Conservation (phyloP, 2,113 vertebrate genomes). For the Tilapia sparmanii region DNA sequence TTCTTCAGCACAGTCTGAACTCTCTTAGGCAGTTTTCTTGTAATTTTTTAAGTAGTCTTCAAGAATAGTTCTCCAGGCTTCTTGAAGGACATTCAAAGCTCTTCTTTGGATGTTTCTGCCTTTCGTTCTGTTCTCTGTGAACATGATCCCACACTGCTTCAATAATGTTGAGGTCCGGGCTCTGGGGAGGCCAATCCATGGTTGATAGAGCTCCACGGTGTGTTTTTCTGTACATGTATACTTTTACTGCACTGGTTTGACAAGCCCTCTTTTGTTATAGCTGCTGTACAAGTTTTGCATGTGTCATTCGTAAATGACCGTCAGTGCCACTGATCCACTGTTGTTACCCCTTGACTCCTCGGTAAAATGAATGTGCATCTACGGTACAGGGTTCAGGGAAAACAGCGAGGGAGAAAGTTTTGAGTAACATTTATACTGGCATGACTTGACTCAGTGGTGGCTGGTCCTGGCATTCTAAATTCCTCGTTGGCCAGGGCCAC, state of each 20-base stretch:
- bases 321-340: neutral
- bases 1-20: neutral
- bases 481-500: neutral
- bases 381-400: neutral
- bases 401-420: neutral
- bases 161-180: neutral
- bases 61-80: neutral
- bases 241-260: neutral
- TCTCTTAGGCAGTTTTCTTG: neutral
- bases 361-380: neutral
- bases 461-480: neutral
- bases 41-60: neutral
- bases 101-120: neutral
- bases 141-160: neutral
- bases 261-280: neutral
- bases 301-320: neutral
- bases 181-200: neutral
- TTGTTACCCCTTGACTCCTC: neutral
- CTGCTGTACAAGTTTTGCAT: neutral
- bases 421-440: constrained; percentile 22
- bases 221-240: neutral
- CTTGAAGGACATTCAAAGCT: neutral
- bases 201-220: neutral
- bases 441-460: neutral
- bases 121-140: neutral